phyloP scores from a whole-genome alignment of 2,113 vertebrate species.

The Poicephalus gulielmi region DNA sequence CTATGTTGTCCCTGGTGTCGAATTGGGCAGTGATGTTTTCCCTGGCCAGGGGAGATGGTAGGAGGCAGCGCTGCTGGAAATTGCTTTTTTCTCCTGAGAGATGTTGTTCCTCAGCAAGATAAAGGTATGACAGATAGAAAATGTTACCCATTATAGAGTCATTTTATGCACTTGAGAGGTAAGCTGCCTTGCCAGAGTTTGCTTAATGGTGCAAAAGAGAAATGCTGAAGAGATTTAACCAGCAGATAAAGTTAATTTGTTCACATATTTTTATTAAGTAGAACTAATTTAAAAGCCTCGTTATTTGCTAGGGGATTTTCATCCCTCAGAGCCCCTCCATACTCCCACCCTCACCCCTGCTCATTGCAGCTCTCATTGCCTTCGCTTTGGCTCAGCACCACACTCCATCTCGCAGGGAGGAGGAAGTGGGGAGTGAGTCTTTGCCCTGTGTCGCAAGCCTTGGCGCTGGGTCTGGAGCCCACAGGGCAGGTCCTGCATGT shows the following conservation, averaged over 20 bases:
- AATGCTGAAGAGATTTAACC: background rate
- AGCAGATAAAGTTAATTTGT: background rate
- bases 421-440: accelerated
- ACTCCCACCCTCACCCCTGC: background rate
- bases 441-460: background rate
- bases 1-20: accelerated
- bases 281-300: background rate
- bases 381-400: background rate
- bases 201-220: background rate
- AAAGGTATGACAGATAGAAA: background rate
- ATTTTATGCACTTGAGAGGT: background rate
- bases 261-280: background rate
- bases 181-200: background rate
- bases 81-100: background rate
- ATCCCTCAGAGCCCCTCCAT: background rate
- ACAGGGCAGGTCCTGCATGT: accelerated
- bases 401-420: background rate
- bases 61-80: constrained; percentile 1
- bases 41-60: background rate
- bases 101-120: background rate
- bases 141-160: background rate
- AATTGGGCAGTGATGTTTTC: background rate
- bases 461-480: background rate
- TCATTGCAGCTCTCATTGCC: accelerated
- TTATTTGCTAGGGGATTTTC: background rate